Evolutionary conservation across 2,888 invertebrate species (phyloP).

Genomic region (Drosophila ustulata): DNA sequence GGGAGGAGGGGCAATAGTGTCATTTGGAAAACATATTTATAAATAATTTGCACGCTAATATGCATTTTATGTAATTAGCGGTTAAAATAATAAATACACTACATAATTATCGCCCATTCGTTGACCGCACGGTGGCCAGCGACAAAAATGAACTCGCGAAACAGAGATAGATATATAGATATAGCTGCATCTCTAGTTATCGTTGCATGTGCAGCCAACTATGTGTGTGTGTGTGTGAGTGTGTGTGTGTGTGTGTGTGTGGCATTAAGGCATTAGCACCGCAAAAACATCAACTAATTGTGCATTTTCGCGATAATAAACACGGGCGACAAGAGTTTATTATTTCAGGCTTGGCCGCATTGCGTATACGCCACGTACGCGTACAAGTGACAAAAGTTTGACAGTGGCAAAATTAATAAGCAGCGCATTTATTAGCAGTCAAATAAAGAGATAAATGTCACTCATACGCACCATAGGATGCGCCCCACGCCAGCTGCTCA

Average conservation of each 20-base stretch:
- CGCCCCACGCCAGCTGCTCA: slow-evolving; percentile 46
- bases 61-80: slow-evolving; percentile 81
- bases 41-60: slow-evolving; percentile 79
- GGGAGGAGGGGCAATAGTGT: slow-evolving; percentile 23
- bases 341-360: slow-evolving; percentile 68
- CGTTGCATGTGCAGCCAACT: slow-evolving; percentile 50
- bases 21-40: slow-evolving; percentile 73
- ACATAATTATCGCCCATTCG: slow-evolving; percentile 78
- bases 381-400: slow-evolving; percentile 67
- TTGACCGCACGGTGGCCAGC: slow-evolving; percentile 62
- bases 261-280: slow-evolving; percentile 77
- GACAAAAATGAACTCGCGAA: slow-evolving; percentile 61
- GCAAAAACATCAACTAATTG: slow-evolving; percentile 79
- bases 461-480: slow-evolving; percentile 66
- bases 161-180: slow-evolving; percentile 15
- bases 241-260: slow-evolving; percentile 27
- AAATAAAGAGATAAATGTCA: slow-evolving; percentile 80
- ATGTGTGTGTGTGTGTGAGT: slow-evolving; percentile 17
- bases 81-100: slow-evolving; percentile 80
- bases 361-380: slow-evolving; percentile 46
- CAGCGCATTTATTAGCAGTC: slow-evolving; percentile 76
- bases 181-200: slow-evolving; percentile 56
- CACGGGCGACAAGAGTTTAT: slow-evolving; percentile 70
- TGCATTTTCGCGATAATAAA: slow-evolving; percentile 78
- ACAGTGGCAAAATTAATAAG: slow-evolving; percentile 69